These are phyloP conservation scores for Isotomurus palustris DNA, from an alignment of 2,888 invertebrate genomes.

Conservation along the genomic window DNA sequence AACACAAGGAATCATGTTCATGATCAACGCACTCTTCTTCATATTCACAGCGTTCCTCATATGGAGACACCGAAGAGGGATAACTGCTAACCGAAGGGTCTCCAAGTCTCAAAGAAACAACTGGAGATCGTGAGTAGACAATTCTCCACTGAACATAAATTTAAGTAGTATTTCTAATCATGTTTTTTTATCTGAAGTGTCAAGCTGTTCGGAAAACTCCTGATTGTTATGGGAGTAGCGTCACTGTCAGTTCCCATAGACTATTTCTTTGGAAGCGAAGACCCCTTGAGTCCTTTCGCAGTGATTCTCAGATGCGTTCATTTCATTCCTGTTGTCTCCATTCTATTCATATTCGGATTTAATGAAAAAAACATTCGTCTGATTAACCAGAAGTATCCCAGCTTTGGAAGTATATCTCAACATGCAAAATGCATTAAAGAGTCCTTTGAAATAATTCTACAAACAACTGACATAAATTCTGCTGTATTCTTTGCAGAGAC, in stretches of 20 bases:
- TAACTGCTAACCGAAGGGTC: conserved; percentile 18
- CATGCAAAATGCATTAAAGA: too few relatives aligned
- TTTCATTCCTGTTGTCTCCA: conserved; percentile 30
- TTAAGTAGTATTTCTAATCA: too few relatives aligned
- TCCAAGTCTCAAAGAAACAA: conserved; percentile 19
- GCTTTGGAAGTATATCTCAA: conserved; percentile 30
- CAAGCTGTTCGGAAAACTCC: conserved; percentile 25
- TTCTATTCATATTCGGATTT: conserved; percentile 31
- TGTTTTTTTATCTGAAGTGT: conserved; percentile 17
- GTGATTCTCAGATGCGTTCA: conserved; percentile 27
- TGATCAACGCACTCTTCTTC: conserved; percentile 28
- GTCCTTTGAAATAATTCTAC: background rate
- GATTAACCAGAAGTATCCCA: conserved; percentile 26
- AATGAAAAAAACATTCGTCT: conserved; percentile 30
- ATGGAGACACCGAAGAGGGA: conserved; percentile 30
- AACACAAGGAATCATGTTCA: conserved; percentile 33
- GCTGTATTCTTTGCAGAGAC: background rate
- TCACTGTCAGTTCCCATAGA: conserved; percentile 34
- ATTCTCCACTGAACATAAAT: too few relatives aligned
- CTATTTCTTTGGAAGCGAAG: conserved; percentile 32
- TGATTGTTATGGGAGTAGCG: conserved; percentile 33
- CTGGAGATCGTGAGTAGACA: conserved; percentile 31
- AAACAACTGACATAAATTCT: background rate
- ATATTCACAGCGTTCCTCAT: conserved; percentile 26
- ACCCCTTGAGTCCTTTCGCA: conserved; percentile 25